Conservation (phyloP, 2,888 invertebrate genomes). For the Ceriagrion tenellum region DNA sequence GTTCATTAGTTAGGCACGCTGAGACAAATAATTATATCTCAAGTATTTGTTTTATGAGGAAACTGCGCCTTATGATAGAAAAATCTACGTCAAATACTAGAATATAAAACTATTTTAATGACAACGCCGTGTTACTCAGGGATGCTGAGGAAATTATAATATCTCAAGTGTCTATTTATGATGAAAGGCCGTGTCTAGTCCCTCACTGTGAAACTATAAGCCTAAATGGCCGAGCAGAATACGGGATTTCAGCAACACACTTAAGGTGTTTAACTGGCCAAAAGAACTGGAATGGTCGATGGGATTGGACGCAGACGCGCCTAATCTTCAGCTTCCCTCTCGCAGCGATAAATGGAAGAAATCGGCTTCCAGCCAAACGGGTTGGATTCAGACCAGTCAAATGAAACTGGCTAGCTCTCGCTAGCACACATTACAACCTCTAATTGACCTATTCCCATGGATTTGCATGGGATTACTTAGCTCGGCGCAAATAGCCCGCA, state of each 20-base stretch:
- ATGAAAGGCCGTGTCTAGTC: too few species aligned
- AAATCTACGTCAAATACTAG: too few species aligned
- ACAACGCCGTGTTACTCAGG: too few species aligned
- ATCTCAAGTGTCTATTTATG: too few species aligned
- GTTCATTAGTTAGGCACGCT: too few species aligned
- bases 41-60: too few species aligned
- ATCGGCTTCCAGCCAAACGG: not conserved
- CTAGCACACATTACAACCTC: not conserved
- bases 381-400: not conserved
- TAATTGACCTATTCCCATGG: not conserved
- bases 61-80: too few species aligned
- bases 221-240: not conserved
- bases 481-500: not conserved
- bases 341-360: not conserved
- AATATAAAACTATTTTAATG: too few species aligned
- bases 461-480: not conserved
- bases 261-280: not conserved
- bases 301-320: not conserved
- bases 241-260: not conserved
- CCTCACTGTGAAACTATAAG: too few species aligned
- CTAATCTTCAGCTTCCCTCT: not conserved
- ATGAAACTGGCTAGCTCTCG: not conserved
- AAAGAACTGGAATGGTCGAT: not conserved
- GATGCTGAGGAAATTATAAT: too few species aligned
- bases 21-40: too few species aligned